Evolutionary conservation across 2,888 invertebrate species (phyloP).

Genomic region (Chirona hameri): DNA sequence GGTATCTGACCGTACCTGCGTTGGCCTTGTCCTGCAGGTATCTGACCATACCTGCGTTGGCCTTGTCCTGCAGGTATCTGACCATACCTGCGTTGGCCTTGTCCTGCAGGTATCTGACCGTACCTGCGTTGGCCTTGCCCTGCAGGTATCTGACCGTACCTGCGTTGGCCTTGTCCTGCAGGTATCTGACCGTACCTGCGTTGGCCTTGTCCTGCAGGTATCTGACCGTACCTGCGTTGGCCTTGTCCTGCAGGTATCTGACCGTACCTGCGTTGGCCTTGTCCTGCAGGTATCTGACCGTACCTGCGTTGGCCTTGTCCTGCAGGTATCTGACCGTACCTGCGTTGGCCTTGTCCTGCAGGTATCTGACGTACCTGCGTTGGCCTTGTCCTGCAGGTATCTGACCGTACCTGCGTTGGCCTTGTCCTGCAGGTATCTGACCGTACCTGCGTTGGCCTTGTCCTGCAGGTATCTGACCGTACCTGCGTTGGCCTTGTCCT

Average conservation of each 20-base stretch:
- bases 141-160: constrained; percentile 24
- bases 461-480: constrained; percentile 13
- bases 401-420: constrained; percentile 1
- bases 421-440: constrained; percentile 26
- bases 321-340: constrained; percentile 24
- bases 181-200: constrained; percentile 24
- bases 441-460: constrained; percentile 27
- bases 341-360: constrained; percentile 26
- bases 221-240: constrained; percentile 24
- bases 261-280: constrained; percentile 28
- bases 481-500: constrained; percentile 29
- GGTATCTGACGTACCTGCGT: constrained; percentile 27
- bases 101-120: constrained; percentile 22
- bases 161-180: constrained; percentile 26
- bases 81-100: constrained; percentile 27
- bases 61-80: constrained; percentile 25
- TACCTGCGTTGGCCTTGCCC: constrained; percentile 26
- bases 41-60: constrained; percentile 22
- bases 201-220: constrained; percentile 29
- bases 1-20: neutral
- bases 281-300: constrained; percentile 22
- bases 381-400: no score
- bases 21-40: constrained; percentile 29
- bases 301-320: constrained; percentile 27
- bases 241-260: constrained; percentile 25